Base-by-base conservation (phyloP, 2,888 invertebrate genomes). In the Plebejus anna region DNA sequence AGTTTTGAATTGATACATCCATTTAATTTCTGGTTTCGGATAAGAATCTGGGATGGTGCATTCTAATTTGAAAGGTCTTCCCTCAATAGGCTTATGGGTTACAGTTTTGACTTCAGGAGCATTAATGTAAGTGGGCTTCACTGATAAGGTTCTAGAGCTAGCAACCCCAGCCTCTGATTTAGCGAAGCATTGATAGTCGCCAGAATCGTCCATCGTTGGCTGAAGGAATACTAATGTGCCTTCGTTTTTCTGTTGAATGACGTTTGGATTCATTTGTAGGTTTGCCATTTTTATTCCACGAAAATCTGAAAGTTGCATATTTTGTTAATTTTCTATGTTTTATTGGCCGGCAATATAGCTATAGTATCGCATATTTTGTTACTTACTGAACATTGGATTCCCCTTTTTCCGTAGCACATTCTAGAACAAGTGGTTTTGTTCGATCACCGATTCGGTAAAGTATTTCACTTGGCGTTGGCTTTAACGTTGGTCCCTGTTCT, bases 141-240 rank as follows among this genome's bases (percentile, higher is more conserved):
- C 84, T 55, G 77, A 81, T 2, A 91, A 86, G 0, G 78, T 77
- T n/a, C 87, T 80, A 0, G 89, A 84, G 59, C 85, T 87, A 7
- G 92, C 90, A 0, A 83, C 81, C 0, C 92, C 92, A 2, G 79
- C 79, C 0, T 83, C 78, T 2, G 88, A 85, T 70, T 86, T 81
- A 0, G 86, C 91, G 66, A 85, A 82, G 82, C 92, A 92, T 77
- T 85, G 86, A 84, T 91, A 92, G 2, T 79, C 42, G 1, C 90
- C 92, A 76, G 88, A 89, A 76, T 89, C 88, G 1, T 83, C 78
- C 0, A 82, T 79, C 36, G 84, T 81, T 0, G 90, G 88, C 3
- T 86, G 84, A 36, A 84, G 83, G 82, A 90, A 88, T 75, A 87
- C 81, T 1, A 91, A 83, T 5, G 86, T 84, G 0, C 89, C 89